These are phyloP conservation scores for Gymnoscopelus braueri DNA, from an alignment of 2,797 vertebrate genomes.

Conservation along the genomic window DNA sequence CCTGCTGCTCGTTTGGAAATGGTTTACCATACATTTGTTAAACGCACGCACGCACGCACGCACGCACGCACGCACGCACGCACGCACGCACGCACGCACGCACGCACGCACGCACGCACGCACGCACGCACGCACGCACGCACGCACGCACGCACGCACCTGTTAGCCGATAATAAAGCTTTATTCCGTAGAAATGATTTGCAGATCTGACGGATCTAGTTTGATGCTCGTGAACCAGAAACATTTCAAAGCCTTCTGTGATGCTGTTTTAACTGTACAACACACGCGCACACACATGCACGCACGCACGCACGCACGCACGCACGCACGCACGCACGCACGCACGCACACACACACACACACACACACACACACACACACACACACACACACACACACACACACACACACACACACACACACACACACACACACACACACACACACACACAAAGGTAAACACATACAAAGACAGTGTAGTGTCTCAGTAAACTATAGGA, in stretches of 20 bases:
- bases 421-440: not conserved
- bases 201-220: constrained; percentile 6
- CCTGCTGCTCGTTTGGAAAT: no score
- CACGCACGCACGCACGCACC: not conserved
- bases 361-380: constrained; percentile 5
- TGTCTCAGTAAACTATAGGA: no score
- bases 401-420: not conserved
- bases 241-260: constrained; percentile 46
- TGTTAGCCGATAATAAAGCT: constrained; percentile 35
- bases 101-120: no score
- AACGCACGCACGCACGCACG: no score
- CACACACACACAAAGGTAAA: not conserved
- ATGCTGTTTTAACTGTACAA: constrained; percentile 51
- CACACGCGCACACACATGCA: constrained; percentile 4
- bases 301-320: constrained; percentile 9
- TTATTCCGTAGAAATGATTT: constrained; percentile 20
- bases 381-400: not conserved
- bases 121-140: no score
- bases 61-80: no score
- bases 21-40: no score
- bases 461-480: not conserved
- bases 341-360: not conserved
- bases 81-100: no score
- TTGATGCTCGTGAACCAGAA: constrained; percentile 25
- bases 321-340: no score